Base-by-base conservation (phyloP, 2,797 vertebrate genomes). In the Falco peregrinus region DNA sequence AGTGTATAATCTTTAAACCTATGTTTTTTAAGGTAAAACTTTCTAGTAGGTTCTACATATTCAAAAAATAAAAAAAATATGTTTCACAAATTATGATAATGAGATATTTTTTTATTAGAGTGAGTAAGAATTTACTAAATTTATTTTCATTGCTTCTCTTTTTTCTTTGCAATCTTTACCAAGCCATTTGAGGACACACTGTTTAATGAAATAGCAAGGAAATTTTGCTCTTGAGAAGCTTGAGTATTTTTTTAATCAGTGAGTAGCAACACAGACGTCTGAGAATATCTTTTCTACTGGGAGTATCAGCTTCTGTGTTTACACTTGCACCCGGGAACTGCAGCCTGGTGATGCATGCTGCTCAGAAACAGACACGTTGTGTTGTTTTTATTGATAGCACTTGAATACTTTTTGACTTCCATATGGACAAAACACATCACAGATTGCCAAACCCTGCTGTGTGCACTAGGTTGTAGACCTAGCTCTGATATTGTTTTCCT, bases 381-480 rank as follows among this genome's bases (percentile, higher is more conserved):
- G 81, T 77, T 93, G 60, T 87, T 94, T 95, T 86, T 90, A 79
- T 90, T 87, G 90, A 92, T 91, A 84, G 48, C 45, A 83, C 83
- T 87, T 64, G 77, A 92, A 57, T 59, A 89, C 71, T 86, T 93
- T 95, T 95, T 69, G 75, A 79, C 88, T 92, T 96, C 93, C 88
- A 84, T 93, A 91, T 89, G 92, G 93, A 71, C 89, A 89, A 93
- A 97, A 41, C 71, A 57, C 68, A 70, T 84, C 84, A 64, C 56
- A 91, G 71, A 89, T 63, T 97, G 88, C 82, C 74, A 92, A 53
- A 56, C 53, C 95, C 87, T 93, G 90, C 96, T 96, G 93, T 70
- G 93, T 93, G 77, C 84, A 69, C 51, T 88, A 87, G 83, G 69
- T 68, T 96, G 80, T 8, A 89, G 90, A 87, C 88, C 77, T 21